Percentiles rank a stretch among this genome's conserved stretches.
These are phyloP conservation scores for Trichopoda pennipes DNA, from an alignment of 2,888 invertebrate genomes.

Conservation along the genomic window DNA sequence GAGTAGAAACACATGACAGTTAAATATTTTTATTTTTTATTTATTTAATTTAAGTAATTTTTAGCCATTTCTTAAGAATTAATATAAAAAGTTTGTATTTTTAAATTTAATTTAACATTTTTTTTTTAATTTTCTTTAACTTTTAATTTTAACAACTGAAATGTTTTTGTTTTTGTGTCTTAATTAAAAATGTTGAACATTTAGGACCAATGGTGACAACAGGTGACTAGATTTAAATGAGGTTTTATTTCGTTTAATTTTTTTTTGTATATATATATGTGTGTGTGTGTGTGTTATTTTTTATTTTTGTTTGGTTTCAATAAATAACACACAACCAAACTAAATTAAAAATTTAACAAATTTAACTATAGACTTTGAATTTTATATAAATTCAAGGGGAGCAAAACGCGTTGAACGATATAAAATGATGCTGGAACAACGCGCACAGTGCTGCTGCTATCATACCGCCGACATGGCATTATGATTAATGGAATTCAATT, in stretches of 20 bases:
- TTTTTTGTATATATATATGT: no score
- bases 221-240: constrained; percentile 50
- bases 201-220: neutral
- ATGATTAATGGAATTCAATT: constrained; percentile 60
- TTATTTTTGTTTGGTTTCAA: neutral
- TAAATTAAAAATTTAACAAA: neutral
- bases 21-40: neutral
- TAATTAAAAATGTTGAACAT: constrained; percentile 2
- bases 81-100: no score
- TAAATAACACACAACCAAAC: neutral
- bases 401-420: constrained; percentile 62
- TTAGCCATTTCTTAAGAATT: no score
- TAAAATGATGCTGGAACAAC: constrained; percentile 61
- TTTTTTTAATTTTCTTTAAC: no score
- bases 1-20: neutral
- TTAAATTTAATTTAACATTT: no score
- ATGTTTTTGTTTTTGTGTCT: neutral
- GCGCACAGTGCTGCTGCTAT: constrained; percentile 73
- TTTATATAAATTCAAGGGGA: constrained; percentile 50
- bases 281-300: no score
- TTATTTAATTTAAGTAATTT: neutral
- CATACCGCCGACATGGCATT: constrained; percentile 80
- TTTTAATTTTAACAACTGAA: neutral
- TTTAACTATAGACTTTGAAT: neutral
- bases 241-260: constrained; percentile 21